These are phyloP conservation scores for Kryptolebias ocellatus DNA, from an alignment of 2,797 vertebrate genomes.

Conservation along the genomic window DNA sequence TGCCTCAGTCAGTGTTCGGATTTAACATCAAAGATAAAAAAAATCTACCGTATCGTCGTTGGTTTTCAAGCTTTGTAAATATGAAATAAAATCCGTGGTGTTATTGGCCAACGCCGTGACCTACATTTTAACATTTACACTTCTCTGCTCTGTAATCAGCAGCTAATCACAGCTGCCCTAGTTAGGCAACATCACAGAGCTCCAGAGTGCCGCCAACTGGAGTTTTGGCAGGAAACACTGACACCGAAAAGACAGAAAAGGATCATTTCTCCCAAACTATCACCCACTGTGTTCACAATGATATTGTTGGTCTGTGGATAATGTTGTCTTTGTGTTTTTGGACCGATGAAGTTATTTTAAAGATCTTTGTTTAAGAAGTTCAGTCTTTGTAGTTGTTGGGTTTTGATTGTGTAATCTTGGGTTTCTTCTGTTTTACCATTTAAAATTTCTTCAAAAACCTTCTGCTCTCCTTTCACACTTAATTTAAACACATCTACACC, in stretches of 20 bases:
- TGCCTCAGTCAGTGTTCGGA: constrained; percentile 27
- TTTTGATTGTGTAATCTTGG: too few species aligned
- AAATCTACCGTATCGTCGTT: background rate
- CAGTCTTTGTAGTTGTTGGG: too few species aligned
- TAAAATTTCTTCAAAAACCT: too few species aligned
- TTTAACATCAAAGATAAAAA: constrained; percentile 50
- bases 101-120: constrained; percentile 68
- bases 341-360: background rate
- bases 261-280: too few species aligned
- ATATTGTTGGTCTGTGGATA: background rate
- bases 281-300: background rate
- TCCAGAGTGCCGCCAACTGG: constrained; percentile 6
- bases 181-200: constrained; percentile 32
- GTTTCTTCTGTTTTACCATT: too few species aligned
- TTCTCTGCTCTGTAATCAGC: constrained; percentile 68
- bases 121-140: constrained; percentile 74
- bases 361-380: too few species aligned
- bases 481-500: too few species aligned
- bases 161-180: constrained; percentile 69
- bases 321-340: background rate
- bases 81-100: constrained; percentile 46
- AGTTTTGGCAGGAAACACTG: constrained; percentile 23
- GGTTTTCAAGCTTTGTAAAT: constrained; percentile 30
- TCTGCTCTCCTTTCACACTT: too few species aligned
- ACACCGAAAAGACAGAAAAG: background rate